These are phyloP conservation scores for Babyrousa celebensis DNA, from an alignment of 2,797 vertebrate genomes.

Conservation along the genomic window DNA sequence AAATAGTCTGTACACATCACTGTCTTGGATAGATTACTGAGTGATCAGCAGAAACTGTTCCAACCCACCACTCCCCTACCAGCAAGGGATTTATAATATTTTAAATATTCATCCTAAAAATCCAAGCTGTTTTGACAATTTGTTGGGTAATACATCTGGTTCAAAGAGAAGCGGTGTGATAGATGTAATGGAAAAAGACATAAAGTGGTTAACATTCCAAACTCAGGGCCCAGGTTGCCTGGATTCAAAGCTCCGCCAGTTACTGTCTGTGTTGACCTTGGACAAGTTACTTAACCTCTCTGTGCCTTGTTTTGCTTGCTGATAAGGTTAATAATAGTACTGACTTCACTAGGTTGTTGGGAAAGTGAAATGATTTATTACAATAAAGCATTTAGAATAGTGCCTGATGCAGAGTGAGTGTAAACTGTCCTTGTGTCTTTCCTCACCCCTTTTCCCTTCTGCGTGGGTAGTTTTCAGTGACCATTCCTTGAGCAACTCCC, in stretches of 20 bases:
- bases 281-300: background rate
- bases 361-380: background rate
- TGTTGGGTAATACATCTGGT: conserved; percentile 23
- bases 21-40: conserved; percentile 69
- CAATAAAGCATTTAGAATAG: background rate
- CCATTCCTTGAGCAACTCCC: background rate
- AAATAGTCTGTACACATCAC: conserved; percentile 78
- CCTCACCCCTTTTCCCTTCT: background rate
- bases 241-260: background rate
- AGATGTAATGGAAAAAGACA: background rate
- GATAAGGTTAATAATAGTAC: no score
- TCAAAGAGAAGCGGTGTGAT: background rate
- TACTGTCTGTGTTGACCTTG: background rate
- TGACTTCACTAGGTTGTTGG: background rate
- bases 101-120: conserved; percentile 72
- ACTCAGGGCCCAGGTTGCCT: background rate
- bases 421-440: background rate
- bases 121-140: conserved; percentile 64
- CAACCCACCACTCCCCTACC: conserved; percentile 32
- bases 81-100: conserved; percentile 64
- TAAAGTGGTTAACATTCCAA: background rate
- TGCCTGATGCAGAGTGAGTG: accelerated
- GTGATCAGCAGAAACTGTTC: conserved; percentile 71
- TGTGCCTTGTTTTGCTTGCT: background rate
- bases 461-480: background rate